Conservation (phyloP, 2,113 vertebrate genomes). For the Eulacestoma nigropectus region DNA sequence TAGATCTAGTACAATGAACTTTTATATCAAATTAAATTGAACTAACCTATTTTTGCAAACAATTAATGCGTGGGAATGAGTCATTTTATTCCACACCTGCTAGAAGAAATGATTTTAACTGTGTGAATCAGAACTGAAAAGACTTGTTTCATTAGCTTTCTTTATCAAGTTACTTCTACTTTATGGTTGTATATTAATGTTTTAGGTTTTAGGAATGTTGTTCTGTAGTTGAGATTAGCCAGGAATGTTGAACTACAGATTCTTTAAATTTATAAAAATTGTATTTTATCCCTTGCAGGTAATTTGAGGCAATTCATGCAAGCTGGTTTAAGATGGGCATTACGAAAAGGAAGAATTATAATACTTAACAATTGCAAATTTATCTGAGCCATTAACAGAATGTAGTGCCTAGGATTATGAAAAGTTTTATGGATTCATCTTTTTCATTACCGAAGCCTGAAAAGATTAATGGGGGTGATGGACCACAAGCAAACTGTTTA, state of each 20-base stretch:
- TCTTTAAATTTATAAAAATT: neutral
- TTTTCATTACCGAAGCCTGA: neutral
- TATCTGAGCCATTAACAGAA: neutral
- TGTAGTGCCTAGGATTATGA: neutral
- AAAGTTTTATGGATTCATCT: neutral
- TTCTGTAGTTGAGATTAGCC: neutral
- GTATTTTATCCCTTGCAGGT: neutral
- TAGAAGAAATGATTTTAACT: neutral
- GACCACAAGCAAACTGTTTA: neutral
- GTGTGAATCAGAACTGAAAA: neutral
- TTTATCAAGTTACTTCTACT: constrained; percentile 3
- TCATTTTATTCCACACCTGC: neutral
- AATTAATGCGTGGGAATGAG: neutral
- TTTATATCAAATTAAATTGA: neutral
- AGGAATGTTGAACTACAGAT: neutral
- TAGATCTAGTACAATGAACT: neutral
- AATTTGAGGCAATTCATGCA: neutral
- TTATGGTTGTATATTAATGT: neutral
- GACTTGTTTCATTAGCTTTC: neutral
- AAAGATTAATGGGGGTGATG: neutral
- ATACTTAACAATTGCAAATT: neutral
- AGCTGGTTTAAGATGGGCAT: neutral
- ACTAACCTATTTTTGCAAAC: neutral
- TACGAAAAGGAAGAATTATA: neutral
- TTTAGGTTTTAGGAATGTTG: neutral